Evolutionary conservation across 2,113 vertebrate species (phyloP).

Genomic region (Gopherus evgoodei): DNA sequence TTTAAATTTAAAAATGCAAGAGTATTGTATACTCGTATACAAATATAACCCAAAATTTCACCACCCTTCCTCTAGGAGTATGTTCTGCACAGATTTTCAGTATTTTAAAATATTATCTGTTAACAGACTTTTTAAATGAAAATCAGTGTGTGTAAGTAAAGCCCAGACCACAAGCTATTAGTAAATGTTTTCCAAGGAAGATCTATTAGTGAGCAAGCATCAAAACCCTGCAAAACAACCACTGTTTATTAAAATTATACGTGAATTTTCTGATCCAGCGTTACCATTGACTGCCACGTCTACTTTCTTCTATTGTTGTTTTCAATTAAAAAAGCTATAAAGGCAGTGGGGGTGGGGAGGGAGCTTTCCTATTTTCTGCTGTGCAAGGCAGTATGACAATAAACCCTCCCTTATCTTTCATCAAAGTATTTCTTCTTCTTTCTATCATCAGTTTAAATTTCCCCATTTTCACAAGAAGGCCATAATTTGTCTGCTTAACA

Average conservation of each 20-base stretch:
- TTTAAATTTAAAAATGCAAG: background rate
- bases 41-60: background rate
- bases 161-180: constrained; percentile 6
- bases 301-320: background rate
- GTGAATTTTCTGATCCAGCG: background rate
- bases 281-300: background rate
- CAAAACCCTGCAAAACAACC: constrained; percentile 12
- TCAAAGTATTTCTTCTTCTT: background rate
- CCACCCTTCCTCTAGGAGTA: background rate
- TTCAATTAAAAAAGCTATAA: background rate
- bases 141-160: background rate
- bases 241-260: constrained; percentile 13
- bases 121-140: background rate
- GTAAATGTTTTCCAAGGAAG: background rate
- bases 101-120: constrained; percentile 17
- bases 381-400: background rate
- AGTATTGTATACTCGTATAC: background rate
- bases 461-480: background rate
- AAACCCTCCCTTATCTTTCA: background rate
- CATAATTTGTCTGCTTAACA: background rate
- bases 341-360: background rate
- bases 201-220: background rate
- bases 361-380: background rate
- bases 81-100: background rate
- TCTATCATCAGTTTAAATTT: background rate